These are phyloP conservation scores for Martes martes DNA, from an alignment of 2,113 vertebrate genomes.

Conservation along the genomic window DNA sequence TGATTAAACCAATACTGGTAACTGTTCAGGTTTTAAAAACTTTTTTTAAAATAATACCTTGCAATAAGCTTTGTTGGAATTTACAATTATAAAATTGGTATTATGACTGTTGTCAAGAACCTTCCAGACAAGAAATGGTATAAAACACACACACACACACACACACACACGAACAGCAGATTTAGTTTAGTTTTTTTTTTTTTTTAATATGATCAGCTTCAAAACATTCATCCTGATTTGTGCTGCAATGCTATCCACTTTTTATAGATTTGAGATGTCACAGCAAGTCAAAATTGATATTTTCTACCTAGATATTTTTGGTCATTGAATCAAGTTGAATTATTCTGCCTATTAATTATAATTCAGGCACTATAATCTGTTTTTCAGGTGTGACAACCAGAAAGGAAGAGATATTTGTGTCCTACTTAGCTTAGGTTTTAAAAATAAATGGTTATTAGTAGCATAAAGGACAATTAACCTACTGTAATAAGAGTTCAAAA, in stretches of 20 bases:
- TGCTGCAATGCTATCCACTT: background rate
- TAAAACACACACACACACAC: background rate
- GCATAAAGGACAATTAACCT: background rate
- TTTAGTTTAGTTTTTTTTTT: background rate
- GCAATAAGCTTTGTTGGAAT: background rate
- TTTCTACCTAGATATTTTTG: background rate
- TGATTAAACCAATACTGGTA: background rate
- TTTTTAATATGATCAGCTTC: background rate
- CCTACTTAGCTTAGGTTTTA: background rate
- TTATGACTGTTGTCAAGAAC: background rate
- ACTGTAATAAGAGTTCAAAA: background rate
- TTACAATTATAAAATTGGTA: background rate
- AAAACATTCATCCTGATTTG: background rate
- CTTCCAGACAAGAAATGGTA: background rate
- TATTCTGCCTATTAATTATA: background rate
- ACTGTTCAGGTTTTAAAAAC: background rate
- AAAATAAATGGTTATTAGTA: background rate
- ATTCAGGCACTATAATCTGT: background rate
- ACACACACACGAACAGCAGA: background rate
- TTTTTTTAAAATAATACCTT: background rate
- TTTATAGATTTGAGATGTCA: background rate
- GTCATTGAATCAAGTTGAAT: background rate
- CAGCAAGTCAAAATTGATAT: background rate
- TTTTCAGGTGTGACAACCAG: background rate
- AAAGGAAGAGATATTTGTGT: background rate